Conservation (phyloP, 64 coral and sea anemone genomes). For the Orbicella faveolata region DNA sequence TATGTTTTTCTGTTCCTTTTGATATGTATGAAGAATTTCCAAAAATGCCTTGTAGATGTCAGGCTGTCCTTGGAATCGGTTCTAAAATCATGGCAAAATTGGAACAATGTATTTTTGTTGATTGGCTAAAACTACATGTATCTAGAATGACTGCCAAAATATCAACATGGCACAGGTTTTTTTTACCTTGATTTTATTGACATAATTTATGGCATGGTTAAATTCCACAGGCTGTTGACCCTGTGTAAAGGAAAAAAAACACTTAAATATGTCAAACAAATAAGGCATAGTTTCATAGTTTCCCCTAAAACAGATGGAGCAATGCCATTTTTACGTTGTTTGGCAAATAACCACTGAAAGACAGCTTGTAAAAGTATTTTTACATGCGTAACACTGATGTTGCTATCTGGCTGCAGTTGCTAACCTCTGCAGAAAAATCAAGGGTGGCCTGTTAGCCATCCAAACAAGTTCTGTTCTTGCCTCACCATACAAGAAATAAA, state of each 20-base stretch:
- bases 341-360: too few species aligned
- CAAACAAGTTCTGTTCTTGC: too few species aligned
- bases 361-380: too few species aligned
- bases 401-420: too few species aligned
- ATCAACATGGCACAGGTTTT: neutral
- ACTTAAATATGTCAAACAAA: neutral
- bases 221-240: slow-evolving; percentile 97
- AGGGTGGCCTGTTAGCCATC: too few species aligned
- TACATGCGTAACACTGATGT: too few species aligned
- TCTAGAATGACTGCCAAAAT: neutral
- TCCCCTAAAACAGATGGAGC: too few species aligned
- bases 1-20: slow-evolving; percentile 96
- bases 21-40: slow-evolving; percentile 97
- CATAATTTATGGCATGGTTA: slow-evolving; percentile 99
- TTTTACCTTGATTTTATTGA: slow-evolving; percentile 96
- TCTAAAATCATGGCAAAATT: slow-evolving; percentile 40
- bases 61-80: slow-evolving; percentile 97
- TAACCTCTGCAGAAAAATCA: too few species aligned
- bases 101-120: neutral
- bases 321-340: too few species aligned
- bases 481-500: too few species aligned
- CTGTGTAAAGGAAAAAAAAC: slow-evolving; percentile 43
- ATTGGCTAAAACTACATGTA: neutral
- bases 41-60: slow-evolving; percentile 97
- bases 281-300: neutral